Evolutionary conservation across 2,113 vertebrate genomes (phyloP).

Genomic region (Micromys minutus): DNA sequence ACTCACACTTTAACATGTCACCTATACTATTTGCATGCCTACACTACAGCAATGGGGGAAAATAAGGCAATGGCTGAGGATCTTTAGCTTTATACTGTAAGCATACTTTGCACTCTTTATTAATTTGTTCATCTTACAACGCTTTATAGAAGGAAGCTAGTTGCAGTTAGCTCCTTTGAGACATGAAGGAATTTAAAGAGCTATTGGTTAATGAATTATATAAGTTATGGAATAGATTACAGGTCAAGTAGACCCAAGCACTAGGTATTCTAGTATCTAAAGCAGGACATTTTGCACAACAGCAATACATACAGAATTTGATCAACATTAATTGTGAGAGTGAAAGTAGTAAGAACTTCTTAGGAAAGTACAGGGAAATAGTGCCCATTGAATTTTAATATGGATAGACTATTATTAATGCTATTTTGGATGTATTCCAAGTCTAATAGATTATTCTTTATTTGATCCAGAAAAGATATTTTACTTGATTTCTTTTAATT

Average conservation of each 20-base stretch:
- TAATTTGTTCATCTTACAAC: not conserved
- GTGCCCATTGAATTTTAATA: conserved; percentile 14
- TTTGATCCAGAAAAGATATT: conserved; percentile 64
- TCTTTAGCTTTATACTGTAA: not conserved
- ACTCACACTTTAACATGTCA: not conserved
- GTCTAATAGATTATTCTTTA: conserved; percentile 38
- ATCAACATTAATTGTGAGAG: not conserved
- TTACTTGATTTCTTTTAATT: conserved; percentile 59
- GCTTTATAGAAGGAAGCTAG: not conserved
- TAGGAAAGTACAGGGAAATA: not conserved
- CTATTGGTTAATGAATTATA: not conserved
- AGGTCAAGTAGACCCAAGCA: not conserved
- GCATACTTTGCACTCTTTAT: not conserved
- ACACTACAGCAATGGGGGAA: not conserved
- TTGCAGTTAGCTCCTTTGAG: not conserved
- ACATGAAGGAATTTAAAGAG: not conserved
- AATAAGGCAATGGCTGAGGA: not conserved
- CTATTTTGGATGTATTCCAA: conserved; percentile 19
- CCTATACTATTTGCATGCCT: not conserved
- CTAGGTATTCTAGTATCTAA: not conserved
- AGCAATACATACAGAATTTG: not conserved
- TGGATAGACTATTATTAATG: conserved; percentile 33
- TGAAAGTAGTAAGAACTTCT: not conserved
- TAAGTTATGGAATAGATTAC: not conserved
- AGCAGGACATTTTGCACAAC: not conserved